Percentiles rank a stretch among this genome's conserved stretches.
phyloP scores from a whole-genome alignment of 1,140 invertebrate genomes.

The Heliconius hewitsoni region DNA sequence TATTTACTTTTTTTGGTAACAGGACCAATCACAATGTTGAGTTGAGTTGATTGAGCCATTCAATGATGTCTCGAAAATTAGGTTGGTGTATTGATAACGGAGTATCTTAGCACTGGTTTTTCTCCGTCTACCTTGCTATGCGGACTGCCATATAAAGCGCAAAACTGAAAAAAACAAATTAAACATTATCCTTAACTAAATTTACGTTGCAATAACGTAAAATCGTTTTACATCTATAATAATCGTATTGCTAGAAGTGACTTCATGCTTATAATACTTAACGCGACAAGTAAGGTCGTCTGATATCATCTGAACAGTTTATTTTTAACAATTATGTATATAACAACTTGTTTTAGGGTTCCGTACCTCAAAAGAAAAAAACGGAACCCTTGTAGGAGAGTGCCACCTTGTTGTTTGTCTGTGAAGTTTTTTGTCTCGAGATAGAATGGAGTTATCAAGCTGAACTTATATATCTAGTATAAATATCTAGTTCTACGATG shows the following conservation, averaged over 20 bases:
- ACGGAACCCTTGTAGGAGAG: too few species aligned
- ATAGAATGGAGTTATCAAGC: too few species aligned
- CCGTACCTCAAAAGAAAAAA: too few species aligned
- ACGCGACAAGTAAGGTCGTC: conserved; percentile 5
- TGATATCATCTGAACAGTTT: not conserved
- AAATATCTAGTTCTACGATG: too few species aligned
- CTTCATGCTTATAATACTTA: conserved; percentile 3
- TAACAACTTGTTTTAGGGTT: not conserved
- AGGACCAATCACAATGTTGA: too few species aligned
- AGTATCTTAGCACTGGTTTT: not conserved
- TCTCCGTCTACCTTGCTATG: not conserved
- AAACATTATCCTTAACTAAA: not conserved
- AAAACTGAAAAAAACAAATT: not conserved
- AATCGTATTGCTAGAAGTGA: not conserved
- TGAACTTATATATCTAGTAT: too few species aligned
- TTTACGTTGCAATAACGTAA: not conserved
- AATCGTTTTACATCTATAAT: not conserved
- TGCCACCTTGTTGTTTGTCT: too few species aligned
- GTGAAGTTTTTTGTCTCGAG: too few species aligned
- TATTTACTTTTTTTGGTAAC: too few species aligned
- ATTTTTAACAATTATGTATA: conserved; percentile 1
- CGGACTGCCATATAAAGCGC: not conserved
- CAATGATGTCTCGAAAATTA: not conserved
- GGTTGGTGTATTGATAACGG: not conserved
- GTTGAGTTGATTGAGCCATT: not conserved